Conservation (phyloP, 2,797 vertebrate species). For the Eulemur rubriventer region DNA sequence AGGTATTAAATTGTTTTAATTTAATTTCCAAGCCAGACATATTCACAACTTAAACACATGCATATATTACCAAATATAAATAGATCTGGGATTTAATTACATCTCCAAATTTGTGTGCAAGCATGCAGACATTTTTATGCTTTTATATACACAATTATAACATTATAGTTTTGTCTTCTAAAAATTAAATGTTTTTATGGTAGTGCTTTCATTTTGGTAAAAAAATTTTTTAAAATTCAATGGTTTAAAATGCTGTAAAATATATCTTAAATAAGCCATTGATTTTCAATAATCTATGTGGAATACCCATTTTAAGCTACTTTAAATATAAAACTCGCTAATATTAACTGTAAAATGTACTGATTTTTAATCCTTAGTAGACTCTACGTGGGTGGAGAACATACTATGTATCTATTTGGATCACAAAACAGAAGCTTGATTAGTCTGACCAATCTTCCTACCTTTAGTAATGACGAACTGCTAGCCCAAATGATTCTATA, state of each 20-base stretch:
- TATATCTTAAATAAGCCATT: background rate
- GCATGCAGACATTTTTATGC: background rate
- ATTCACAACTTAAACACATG: background rate
- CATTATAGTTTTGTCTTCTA: background rate
- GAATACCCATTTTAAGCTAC: background rate
- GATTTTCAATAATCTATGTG: conserved; percentile 2
- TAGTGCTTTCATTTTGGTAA: background rate
- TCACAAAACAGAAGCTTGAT: background rate
- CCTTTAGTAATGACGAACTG: background rate
- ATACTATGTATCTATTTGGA: background rate
- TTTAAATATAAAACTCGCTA: background rate
- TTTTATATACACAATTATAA: background rate
- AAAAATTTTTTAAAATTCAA: background rate
- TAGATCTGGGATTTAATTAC: background rate
- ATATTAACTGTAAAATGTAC: background rate
- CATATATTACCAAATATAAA: conserved; percentile 4
- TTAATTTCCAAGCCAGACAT: background rate
- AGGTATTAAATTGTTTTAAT: conserved; percentile 8
- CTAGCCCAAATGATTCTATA: background rate
- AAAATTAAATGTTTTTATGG: background rate
- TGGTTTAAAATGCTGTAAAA: conserved; percentile 6
- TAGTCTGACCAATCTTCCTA: background rate
- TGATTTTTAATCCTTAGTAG: background rate
- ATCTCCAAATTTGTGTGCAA: background rate
- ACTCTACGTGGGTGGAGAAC: background rate